phyloP scores from a whole-genome alignment of 2,113 vertebrate genomes.

The Chauna torquata region DNA sequence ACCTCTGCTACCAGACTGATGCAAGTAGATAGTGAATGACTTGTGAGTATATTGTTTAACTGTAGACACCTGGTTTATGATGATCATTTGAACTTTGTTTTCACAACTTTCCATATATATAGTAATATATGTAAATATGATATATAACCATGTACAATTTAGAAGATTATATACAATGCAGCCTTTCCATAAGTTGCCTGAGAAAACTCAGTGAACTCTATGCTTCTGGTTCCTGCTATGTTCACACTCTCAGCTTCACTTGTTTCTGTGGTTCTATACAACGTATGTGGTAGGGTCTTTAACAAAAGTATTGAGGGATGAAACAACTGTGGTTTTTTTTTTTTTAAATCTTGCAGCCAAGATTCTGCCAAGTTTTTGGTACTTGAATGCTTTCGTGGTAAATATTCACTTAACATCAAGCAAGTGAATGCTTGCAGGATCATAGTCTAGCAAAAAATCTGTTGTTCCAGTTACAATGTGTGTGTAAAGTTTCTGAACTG shows the following conservation, averaged over 20 bases:
- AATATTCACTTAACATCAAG: not conserved
- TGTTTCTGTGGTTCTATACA: not conserved
- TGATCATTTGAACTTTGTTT: conserved; percentile 9
- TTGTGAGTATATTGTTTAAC: not conserved
- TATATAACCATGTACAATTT: conserved; percentile 10
- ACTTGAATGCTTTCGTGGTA: not conserved
- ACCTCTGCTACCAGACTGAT: not conserved
- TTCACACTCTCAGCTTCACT: not conserved
- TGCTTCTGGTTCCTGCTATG: not conserved
- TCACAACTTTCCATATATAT: not conserved
- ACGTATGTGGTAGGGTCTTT: not conserved
- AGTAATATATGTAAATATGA: conserved; percentile 65
- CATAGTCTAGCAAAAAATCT: not conserved
- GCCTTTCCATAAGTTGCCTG: conserved; percentile 35
- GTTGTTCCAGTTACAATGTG: not conserved
- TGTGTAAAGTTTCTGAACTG: not conserved
- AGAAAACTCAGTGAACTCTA: conserved; percentile 19
- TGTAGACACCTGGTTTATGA: not conserved
- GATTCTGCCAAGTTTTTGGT: not conserved
- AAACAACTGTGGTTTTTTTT: not conserved
- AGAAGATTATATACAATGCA: conserved; percentile 24
- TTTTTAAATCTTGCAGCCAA: not conserved
- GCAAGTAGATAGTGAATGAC: not conserved
- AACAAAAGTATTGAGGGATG: not conserved
- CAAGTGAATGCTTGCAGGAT: not conserved